Percentiles rank a stretch among this genome's conserved stretches.
These are phyloP conservation scores for Papilio machaon DNA, from an alignment of 1,140 invertebrate genomes.

Conservation along the genomic window DNA sequence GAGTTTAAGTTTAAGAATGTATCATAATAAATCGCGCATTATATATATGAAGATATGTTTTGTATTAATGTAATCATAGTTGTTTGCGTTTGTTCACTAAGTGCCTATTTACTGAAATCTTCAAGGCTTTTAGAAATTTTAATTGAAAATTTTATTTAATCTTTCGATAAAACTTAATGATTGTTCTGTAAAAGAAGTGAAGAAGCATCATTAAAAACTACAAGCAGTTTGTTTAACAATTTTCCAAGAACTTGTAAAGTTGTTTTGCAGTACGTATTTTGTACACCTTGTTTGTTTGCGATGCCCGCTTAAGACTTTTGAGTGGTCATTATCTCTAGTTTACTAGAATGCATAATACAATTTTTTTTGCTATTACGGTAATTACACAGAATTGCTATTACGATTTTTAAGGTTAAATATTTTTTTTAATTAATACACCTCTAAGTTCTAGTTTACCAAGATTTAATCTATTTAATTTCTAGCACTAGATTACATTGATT, in stretches of 20 bases:
- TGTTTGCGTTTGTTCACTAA: no score
- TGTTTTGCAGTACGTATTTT: not conserved
- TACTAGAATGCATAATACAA: not conserved
- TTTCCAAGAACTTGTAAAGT: not conserved
- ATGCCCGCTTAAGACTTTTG: not conserved
- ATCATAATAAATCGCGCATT: no score
- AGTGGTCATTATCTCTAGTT: not conserved
- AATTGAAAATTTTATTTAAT: no score
- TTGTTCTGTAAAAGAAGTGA: not conserved
- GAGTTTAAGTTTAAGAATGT: no score
- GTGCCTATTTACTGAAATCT: no score
- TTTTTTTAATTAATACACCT: no score
- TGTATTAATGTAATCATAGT: no score
- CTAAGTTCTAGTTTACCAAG: no score
- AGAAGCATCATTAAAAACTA: constrained; percentile 13
- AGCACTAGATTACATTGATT: no score
- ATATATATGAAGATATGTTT: no score
- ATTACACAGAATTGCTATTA: not conserved
- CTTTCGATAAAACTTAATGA: not conserved
- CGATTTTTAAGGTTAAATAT: not conserved
- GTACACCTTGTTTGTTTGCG: not conserved
- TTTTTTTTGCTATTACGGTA: not conserved
- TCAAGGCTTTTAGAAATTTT: no score
- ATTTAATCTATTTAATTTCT: no score
- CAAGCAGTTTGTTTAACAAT: not conserved